Base-by-base conservation (phyloP, 2,113 vertebrate species). In the Boleophthalmus pectinirostris region DNA sequence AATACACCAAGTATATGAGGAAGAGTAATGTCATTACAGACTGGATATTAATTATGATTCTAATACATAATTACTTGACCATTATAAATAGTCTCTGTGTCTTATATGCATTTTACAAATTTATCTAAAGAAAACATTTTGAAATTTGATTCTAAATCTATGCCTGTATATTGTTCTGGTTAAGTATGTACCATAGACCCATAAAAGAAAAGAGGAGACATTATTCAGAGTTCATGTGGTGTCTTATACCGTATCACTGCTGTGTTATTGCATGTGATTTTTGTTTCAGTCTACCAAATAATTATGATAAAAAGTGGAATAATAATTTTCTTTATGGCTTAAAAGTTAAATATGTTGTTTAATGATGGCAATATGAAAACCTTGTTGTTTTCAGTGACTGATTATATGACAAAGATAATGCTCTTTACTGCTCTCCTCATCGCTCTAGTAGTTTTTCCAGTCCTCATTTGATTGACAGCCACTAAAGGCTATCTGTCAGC, bases 401-500 rank as follows among this genome's bases (percentile, higher is more conserved):
- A 25, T 25, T 23, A 64, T 72, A 58, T 51, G 38, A 33, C 61
- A 18, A n/a, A 65, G 66, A 60, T 46, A 45, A 33, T 5, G 0
- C 66, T 54, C 15, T 43, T 74, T 58, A 15, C 35, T 51, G 43
- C 69, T 65, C 70, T 73, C 33, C 56, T 51, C 76, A 60, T 29
- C 3, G 21, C 24, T 70, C 38, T 43, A 43, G 38, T 43, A 10
- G 45, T 53, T 77, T 67, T 63, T 72, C n/a, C 56, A 16, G 69
- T 69, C 24, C 23, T 18, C 23, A 5, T 13, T 35, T 74, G 82
- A 88, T 79, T 79, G 84, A 82, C 80, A 89, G 70, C 38, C 29
- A 14, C 49, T 72, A 38, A 43, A 33, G 75, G 11, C n/a, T 7
- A 46, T 21, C 73, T 78, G 79, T 77, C 75, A 66, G 46, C n/a